Percentiles rank a stretch among this genome's conserved stretches.
These are phyloP conservation scores for Tarsius wallacei DNA, from an alignment of 2,797 vertebrate genomes.

Conservation along the genomic window DNA sequence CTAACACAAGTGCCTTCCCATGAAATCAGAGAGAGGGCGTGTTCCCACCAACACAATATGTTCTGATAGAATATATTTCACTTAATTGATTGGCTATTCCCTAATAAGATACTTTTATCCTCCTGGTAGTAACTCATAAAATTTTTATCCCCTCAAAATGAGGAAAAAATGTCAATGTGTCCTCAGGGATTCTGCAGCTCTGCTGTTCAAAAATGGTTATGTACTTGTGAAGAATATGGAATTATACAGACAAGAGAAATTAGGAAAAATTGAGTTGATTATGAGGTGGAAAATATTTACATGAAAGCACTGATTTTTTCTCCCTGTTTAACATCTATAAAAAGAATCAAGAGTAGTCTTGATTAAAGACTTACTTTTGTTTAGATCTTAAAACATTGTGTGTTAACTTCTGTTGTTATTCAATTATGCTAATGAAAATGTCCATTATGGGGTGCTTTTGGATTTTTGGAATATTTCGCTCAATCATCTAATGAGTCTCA, in stretches of 20 bases:
- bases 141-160: constrained; percentile 44
- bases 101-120: constrained; percentile 24
- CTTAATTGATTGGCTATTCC: constrained; percentile 42
- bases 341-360: constrained; percentile 72
- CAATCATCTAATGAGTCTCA: constrained; percentile 17
- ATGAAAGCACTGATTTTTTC: constrained; percentile 68
- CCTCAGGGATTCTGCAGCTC: neutral
- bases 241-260: constrained; percentile 51
- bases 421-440: constrained; percentile 70
- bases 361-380: constrained; percentile 76
- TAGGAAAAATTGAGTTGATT: constrained; percentile 69
- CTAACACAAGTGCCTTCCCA: neutral
- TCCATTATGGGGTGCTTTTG: constrained; percentile 12
- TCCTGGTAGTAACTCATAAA: constrained; percentile 9
- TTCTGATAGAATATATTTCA: constrained; percentile 29
- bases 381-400: constrained; percentile 65
- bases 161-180: neutral
- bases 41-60: neutral
- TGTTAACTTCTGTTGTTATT: constrained; percentile 66
- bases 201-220: neutral
- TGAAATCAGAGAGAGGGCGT: neutral
- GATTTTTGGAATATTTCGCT: constrained; percentile 53
- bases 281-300: constrained; percentile 75
- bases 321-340: constrained; percentile 73
- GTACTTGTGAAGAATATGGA: neutral